phyloP scores from a whole-genome alignment of 2,797 vertebrate species.

The Salmo trutta region DNA sequence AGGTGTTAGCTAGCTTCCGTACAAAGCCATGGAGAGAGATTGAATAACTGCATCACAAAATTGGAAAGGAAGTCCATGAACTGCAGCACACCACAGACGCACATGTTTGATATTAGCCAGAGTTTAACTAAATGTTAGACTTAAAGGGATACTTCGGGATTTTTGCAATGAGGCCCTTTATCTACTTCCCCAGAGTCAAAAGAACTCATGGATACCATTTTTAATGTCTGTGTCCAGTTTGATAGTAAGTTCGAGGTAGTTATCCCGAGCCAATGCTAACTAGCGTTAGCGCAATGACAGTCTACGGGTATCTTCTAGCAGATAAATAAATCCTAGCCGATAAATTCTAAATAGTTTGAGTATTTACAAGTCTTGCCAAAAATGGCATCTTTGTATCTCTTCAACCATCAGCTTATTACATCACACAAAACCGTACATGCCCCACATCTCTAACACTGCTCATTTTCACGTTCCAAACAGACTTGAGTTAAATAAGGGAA shows the following conservation, averaged over 20 bases:
- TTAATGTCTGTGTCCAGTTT: no score
- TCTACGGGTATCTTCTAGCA: not conserved
- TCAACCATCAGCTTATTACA: not conserved
- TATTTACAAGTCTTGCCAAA: not conserved
- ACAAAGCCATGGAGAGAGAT: not conserved
- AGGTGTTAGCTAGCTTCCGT: not conserved
- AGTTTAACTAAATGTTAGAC: not conserved
- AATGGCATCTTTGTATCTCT: not conserved
- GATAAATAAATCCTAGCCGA: not conserved
- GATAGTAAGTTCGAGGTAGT: no score
- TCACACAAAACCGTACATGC: not conserved
- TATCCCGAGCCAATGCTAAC: no score
- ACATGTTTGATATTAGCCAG: slow-evolving; percentile 14
- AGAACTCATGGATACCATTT: no score
- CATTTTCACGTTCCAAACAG: not conserved
- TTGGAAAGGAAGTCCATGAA: not conserved
- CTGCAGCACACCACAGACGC: not conserved
- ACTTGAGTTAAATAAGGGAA: not conserved
- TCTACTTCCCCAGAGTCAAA: no score
- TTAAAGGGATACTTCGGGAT: not conserved
- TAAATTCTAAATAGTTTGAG: not conserved
- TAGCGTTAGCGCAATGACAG: no score
- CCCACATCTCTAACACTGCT: not conserved
- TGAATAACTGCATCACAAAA: slow-evolving; percentile 6
- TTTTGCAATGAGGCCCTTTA: no score